These are phyloP conservation scores for Cariama cristata DNA, from an alignment of 2,113 vertebrate genomes.

Conservation along the genomic window DNA sequence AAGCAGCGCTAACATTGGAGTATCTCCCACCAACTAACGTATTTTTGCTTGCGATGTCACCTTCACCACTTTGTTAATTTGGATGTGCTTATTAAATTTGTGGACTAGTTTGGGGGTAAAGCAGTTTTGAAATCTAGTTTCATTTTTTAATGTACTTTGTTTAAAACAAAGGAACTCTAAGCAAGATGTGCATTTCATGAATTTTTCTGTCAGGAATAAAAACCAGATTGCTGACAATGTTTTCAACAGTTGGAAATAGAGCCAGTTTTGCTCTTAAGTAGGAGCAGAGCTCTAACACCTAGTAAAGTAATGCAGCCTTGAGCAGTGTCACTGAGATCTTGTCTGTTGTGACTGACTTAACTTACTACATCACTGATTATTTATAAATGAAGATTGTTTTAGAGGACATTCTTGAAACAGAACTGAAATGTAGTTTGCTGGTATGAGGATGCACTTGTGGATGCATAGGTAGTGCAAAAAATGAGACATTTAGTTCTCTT, in stretches of 20 bases:
- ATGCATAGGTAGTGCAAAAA: neutral
- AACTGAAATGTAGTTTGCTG: neutral
- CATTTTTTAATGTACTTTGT: neutral
- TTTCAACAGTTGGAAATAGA: neutral
- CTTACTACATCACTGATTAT: neutral
- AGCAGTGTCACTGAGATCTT: neutral
- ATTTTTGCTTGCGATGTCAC: neutral
- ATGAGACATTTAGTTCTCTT: neutral
- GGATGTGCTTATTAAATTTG: neutral
- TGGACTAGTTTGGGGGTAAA: neutral
- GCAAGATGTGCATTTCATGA: neutral
- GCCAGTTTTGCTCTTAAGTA: neutral
- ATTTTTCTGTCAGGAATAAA: neutral
- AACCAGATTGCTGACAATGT: rapidly evolving
- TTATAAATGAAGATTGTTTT: neutral
- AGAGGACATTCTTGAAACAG: neutral
- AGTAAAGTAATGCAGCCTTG: neutral
- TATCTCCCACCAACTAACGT: neutral
- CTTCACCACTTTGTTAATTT: neutral
- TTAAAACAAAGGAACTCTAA: neutral
- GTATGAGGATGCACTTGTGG: neutral
- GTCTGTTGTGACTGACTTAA: neutral
- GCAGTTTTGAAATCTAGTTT: neutral
- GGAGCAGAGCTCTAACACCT: neutral
- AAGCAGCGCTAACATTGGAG: neutral